Conservation (phyloP, 2,113 vertebrate genomes). For the Callocephalon fimbriatum region DNA sequence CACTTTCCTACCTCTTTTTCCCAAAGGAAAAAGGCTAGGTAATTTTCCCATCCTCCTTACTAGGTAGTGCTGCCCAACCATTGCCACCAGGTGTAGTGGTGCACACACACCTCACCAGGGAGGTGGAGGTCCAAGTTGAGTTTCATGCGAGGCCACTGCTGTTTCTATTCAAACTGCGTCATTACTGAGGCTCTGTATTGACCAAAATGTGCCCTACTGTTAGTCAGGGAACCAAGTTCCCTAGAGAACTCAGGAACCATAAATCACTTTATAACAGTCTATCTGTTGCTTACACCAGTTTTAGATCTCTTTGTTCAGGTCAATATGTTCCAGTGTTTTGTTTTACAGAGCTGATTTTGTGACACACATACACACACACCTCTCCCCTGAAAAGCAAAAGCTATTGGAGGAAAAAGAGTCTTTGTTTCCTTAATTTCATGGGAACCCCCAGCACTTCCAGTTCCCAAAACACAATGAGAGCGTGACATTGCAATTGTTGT, state of each 20-base stretch:
- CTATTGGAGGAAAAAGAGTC: slow-evolving; percentile 17
- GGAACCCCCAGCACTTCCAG: slow-evolving; percentile 13
- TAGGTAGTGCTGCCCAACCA: not conserved
- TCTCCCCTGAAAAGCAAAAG: fast-evolving
- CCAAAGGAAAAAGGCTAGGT: not conserved
- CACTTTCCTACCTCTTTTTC: not conserved
- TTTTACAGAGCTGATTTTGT: not conserved
- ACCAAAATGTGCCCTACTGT: not conserved
- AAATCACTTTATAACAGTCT: not conserved
- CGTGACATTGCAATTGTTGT: not conserved
- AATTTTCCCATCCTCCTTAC: not conserved
- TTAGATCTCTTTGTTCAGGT: not conserved
- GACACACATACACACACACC: not conserved
- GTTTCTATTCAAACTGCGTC: not conserved
- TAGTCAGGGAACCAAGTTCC: not conserved
- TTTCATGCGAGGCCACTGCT: not conserved
- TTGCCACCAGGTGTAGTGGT: not conserved
- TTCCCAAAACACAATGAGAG: slow-evolving; percentile 9
- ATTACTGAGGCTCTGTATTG: not conserved
- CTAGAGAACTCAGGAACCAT: not conserved
- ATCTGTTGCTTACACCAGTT: not conserved
- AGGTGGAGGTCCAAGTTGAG: not conserved
- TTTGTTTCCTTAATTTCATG: slow-evolving; percentile 42
- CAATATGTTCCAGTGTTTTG: not conserved
- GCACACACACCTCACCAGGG: not conserved